These are phyloP conservation scores for Acanthosepion pharaonis DNA, from an alignment of 2,888 invertebrate species.

Conservation along the genomic window DNA sequence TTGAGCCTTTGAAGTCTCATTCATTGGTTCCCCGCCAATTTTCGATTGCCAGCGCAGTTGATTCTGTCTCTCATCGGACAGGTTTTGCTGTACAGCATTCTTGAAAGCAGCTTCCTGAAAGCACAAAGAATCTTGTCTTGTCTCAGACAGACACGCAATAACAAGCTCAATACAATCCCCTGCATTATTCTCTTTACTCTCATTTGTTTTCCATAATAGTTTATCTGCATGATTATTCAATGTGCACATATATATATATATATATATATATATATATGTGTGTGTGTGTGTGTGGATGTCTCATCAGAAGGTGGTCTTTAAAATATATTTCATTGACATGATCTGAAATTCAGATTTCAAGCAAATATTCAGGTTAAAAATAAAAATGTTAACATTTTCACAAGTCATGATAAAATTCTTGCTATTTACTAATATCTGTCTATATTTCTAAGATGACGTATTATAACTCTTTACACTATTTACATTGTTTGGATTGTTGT, in stretches of 20 bases:
- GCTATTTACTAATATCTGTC: too few relatives aligned
- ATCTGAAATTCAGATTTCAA: too few relatives aligned
- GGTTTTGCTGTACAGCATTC: constrained; percentile 71
- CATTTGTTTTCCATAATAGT: neutral
- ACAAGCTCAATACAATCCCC: neutral
- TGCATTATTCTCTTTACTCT: neutral
- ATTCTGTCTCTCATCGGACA: constrained; percentile 74
- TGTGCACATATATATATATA: neutral
- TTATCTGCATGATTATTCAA: neutral
- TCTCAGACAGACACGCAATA: neutral
- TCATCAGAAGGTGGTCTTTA: too few relatives aligned
- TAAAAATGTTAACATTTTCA: too few relatives aligned
- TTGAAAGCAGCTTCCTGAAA: constrained; percentile 72
- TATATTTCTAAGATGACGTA: too few relatives aligned
- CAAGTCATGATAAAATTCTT: too few relatives aligned
- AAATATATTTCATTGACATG: too few relatives aligned
- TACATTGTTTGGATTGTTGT: too few relatives aligned
- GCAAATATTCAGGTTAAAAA: too few relatives aligned
- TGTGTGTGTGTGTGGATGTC: neutral
- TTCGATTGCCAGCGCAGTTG: constrained; percentile 74
- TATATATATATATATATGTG: neutral
- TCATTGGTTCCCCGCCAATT: constrained; percentile 70
- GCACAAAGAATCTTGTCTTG: neutral
- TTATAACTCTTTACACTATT: too few relatives aligned
- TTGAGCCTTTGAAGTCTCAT: constrained; percentile 60